These are phyloP conservation scores for Drosophila lacicola DNA, from an alignment of 2,888 invertebrate genomes.

Conservation along the genomic window DNA sequence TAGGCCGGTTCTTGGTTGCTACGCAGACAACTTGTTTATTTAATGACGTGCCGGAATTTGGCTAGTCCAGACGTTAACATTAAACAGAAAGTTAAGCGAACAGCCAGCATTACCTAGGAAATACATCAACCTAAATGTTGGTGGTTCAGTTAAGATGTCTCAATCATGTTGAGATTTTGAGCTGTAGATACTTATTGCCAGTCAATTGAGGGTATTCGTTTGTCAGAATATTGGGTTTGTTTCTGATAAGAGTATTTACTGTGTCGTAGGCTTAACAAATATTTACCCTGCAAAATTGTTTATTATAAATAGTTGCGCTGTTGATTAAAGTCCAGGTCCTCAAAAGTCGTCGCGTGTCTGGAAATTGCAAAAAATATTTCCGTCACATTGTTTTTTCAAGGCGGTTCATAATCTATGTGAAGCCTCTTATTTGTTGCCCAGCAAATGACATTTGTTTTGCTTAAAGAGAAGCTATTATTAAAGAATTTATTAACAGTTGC, in stretches of 20 bases:
- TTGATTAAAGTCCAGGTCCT: conserved; percentile 53
- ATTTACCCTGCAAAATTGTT: conserved; percentile 23
- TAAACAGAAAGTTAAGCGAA: conserved; percentile 4
- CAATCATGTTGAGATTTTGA: neutral
- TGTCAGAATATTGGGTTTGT: conserved; percentile 1
- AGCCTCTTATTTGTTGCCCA: neutral
- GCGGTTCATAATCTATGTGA: conserved; percentile 10
- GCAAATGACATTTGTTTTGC: neutral
- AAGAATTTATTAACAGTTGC: neutral
- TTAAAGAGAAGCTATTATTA: neutral
- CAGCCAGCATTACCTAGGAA: conserved; percentile 3
- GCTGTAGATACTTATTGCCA: conserved; percentile 5
- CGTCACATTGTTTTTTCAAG: conserved; percentile 4
- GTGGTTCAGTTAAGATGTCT: conserved; percentile 1
- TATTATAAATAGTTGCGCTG: conserved; percentile 16
- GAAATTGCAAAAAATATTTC: conserved; percentile 4
- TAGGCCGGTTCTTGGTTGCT: conserved; percentile 38
- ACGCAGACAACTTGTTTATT: conserved; percentile 16
- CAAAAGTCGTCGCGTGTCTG: conserved; percentile 22
- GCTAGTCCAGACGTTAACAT: conserved; percentile 29
- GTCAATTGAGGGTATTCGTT: conserved; percentile 11
- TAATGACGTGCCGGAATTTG: conserved; percentile 24
- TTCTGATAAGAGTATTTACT: conserved; percentile 34
- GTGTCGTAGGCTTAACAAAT: conserved; percentile 10
- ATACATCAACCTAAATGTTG: conserved; percentile 10